Conservation (phyloP, 1,140 invertebrate genomes). For the Lepeophtheirus salmonis region DNA sequence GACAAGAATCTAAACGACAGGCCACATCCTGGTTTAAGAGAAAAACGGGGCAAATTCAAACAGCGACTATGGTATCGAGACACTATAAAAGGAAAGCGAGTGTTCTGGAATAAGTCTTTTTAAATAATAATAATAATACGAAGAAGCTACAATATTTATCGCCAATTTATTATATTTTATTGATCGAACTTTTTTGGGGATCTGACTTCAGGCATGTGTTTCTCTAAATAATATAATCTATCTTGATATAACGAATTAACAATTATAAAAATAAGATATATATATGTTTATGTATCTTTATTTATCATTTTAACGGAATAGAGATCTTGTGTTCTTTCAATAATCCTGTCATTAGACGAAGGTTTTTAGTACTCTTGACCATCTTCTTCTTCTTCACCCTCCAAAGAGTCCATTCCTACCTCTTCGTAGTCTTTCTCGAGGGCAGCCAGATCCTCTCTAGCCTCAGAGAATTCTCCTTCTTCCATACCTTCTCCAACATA, state of each 20-base stretch:
- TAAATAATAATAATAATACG: not conserved
- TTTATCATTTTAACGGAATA: not conserved
- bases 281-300: not conserved
- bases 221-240: too few relatives aligned
- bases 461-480: conserved; percentile 52
- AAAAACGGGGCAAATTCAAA: not conserved
- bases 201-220: too few relatives aligned
- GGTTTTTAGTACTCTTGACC: conserved; percentile 19
- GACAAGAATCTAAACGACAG: not conserved
- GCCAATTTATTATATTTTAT: conserved; percentile 27
- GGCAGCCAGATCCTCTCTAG: conserved; percentile 47
- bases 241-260: not conserved
- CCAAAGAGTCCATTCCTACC: conserved; percentile 24
- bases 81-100: conserved; percentile 2
- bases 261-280: not conserved
- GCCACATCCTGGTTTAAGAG: not conserved
- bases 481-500: conserved; percentile 50
- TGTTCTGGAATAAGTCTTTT: not conserved
- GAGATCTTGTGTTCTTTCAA: not conserved
- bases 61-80: not conserved
- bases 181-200: not conserved
- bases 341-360: not conserved
- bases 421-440: conserved; percentile 45
- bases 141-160: conserved; percentile 27
- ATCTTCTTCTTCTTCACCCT: conserved; percentile 20